Evolutionary conservation across 2,888 invertebrate genomes (phyloP), one percentile per base, ranked within the genome.

Genomic region (Leptopilina syphax): DNA sequence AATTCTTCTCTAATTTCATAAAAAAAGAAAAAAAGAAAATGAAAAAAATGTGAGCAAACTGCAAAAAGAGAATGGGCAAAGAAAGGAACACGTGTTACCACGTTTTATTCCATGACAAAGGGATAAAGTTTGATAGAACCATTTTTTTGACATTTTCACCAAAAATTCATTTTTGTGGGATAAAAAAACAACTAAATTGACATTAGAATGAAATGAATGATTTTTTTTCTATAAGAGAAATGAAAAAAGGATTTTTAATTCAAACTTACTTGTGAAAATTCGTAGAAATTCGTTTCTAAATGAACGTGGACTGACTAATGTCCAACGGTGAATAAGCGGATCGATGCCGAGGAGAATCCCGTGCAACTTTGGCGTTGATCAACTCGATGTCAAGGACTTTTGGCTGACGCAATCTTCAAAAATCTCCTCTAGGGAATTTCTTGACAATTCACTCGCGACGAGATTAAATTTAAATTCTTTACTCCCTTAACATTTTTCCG

Each of bases 351-450:
- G 50, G 50, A 80, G 78, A 60, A 67, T 34, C 76, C 24, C 80
- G 67, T 54, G 76, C 34, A 34, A 34, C 41, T 60, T 24, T 78
- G 54, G 60, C 65, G 13, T 68, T 47, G 47, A 47, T 47, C 9
- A 27, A 44, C 44, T 8, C 10, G 50, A 63, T 82, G 77, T 83
- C 85, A 80, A 81, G 77, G 81, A 84, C 84, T 86, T 84, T 83
- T 83, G 84, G 44, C 86, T 89, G 88, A 89, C 68, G 89, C 84
- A 89, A 89, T 76, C 77, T 24, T 63, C 3, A 41, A 63, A 47
- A 67, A 67, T 27, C 6, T 41, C 41, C 44, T 44, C 7, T 13
- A 67, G 47, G 41, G 44, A 67, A 67, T 44, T 44, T 67, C n/a
- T 13, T 13, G 24, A 10, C 18, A 50, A 13, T 3, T 44, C n/a